These are phyloP conservation scores for Ditylenchus weischeri DNA, from an alignment of 2,888 invertebrate genomes.

Conservation along the genomic window DNA sequence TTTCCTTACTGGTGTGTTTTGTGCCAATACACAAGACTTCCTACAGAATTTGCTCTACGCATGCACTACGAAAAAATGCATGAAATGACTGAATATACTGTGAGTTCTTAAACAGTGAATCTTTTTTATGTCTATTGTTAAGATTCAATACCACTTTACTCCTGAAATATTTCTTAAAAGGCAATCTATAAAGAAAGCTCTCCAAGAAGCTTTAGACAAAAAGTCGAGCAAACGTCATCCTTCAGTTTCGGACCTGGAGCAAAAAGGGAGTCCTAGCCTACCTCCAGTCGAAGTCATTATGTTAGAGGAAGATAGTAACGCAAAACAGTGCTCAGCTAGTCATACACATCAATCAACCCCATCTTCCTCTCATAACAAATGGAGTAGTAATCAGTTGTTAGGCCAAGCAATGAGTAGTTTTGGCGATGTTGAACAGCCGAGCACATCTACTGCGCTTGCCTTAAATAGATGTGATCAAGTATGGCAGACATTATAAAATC, in stretches of 20 bases:
- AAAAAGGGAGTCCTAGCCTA: constrained; percentile 6
- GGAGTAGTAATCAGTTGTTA: too few species aligned
- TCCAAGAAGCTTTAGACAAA: background rate
- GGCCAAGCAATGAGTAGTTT: background rate
- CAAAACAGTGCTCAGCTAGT: too few species aligned
- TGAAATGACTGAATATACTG: constrained; percentile 5
- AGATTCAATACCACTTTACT: constrained; percentile 4
- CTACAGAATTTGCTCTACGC: background rate
- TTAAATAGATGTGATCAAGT: constrained; percentile 3
- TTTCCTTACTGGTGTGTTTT: constrained; percentile 5
- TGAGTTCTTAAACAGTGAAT: background rate
- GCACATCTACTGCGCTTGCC: background rate
- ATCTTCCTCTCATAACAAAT: too few species aligned
- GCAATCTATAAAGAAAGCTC: background rate
- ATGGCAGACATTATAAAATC: too few species aligned
- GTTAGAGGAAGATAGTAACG: too few species aligned
- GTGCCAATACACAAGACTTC: background rate
- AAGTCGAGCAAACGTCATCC: background rate
- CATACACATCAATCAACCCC: too few species aligned
- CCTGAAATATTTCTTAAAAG: constrained; percentile 2
- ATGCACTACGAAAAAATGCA: constrained; percentile 7
- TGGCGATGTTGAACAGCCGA: constrained; percentile 1
- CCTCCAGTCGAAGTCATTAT: background rate
- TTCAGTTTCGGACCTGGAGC: background rate
- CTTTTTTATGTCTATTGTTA: background rate